Evolutionary conservation across 2,888 invertebrate genomes (phyloP).

Genomic region (Drosophila buzzatii): DNA sequence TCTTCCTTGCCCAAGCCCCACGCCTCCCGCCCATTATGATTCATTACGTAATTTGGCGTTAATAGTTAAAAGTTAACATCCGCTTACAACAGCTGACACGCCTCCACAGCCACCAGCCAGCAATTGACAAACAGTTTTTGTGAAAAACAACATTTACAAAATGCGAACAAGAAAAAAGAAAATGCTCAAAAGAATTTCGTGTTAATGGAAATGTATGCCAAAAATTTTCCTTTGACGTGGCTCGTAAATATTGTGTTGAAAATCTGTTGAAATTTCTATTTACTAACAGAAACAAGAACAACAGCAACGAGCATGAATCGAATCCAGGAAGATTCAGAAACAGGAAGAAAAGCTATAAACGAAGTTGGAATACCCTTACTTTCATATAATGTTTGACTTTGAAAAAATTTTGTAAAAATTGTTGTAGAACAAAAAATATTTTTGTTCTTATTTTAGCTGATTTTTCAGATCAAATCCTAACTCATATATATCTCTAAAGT

Average conservation of each 20-base stretch:
- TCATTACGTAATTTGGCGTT: constrained; percentile 36
- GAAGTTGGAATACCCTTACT: background rate
- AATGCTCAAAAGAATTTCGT: background rate
- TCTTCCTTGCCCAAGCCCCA: background rate
- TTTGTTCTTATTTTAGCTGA: no score
- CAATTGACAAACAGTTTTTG: constrained; percentile 28
- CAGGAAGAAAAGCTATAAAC: background rate
- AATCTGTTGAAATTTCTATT: constrained; percentile 35
- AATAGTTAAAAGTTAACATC: constrained; percentile 11
- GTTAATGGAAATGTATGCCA: constrained; percentile 9
- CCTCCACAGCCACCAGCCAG: background rate
- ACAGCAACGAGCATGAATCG: background rate
- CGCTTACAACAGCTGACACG: background rate
- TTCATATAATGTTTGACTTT: no score
- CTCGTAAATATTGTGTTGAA: constrained; percentile 43
- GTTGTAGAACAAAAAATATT: no score
- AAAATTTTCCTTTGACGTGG: constrained; percentile 31
- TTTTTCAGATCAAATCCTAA: no score
- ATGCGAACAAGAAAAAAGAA: background rate
- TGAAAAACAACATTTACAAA: constrained; percentile 18
- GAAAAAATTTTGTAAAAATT: no score
- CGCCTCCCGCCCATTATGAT: background rate
- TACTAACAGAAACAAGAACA: constrained; percentile 2
- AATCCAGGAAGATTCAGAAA: constrained; percentile 32
- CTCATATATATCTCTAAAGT: no score